These are phyloP conservation scores for Meta bourneti DNA, from an alignment of 2,888 invertebrate species.

Conservation along the genomic window DNA sequence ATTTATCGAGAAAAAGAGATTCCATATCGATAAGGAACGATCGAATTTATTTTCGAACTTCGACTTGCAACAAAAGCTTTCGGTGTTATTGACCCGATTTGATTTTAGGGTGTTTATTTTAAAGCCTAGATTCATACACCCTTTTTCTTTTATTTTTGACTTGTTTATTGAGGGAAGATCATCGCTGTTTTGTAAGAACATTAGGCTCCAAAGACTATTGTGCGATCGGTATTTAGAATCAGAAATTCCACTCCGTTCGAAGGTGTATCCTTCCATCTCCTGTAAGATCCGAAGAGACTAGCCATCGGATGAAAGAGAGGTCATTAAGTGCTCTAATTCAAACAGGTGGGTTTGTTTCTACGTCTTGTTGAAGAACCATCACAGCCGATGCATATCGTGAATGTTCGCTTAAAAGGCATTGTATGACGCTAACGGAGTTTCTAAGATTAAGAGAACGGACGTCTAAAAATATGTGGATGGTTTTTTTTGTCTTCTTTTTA, in stretches of 20 bases:
- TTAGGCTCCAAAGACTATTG: background rate
- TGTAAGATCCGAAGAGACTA: background rate
- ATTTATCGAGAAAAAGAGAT: background rate
- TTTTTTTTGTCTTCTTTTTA: no score
- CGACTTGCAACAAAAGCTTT: background rate
- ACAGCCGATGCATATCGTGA: no score
- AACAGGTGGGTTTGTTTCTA: no score
- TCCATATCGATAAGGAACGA: background rate
- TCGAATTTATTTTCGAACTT: background rate
- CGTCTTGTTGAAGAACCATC: no score
- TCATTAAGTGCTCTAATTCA: no score
- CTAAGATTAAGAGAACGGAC: no score
- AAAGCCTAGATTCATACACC: background rate
- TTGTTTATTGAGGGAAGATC: background rate
- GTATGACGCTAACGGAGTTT: no score
- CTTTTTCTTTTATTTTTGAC: background rate
- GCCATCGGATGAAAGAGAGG: background rate
- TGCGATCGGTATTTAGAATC: slow-evolving; percentile 8
- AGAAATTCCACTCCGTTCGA: slow-evolving; percentile 13
- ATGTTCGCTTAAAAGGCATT: no score
- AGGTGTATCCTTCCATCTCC: background rate
- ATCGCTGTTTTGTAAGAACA: slow-evolving; percentile 15
- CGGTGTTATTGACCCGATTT: slow-evolving; percentile 22
- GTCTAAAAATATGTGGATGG: no score
- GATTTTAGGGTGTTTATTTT: slow-evolving; percentile 8